phyloP scores from a whole-genome alignment of 2,888 invertebrate genomes.

The Plagodis pulveraria region DNA sequence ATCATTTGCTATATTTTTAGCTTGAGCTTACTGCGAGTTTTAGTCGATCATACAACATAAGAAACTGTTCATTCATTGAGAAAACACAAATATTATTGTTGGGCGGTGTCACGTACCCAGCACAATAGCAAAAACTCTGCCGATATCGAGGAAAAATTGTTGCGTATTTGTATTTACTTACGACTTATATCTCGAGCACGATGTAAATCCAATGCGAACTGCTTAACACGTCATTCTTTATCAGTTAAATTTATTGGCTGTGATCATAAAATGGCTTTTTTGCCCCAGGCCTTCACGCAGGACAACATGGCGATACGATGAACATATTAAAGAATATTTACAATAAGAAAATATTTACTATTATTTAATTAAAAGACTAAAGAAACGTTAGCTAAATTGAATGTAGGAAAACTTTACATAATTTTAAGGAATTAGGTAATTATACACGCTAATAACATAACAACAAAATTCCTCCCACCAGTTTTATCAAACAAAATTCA shows the following conservation, averaged over 20 bases:
- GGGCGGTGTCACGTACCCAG: no score
- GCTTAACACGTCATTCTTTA: conserved; percentile 25
- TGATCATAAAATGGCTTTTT: conserved; percentile 49
- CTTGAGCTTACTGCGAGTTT: no score
- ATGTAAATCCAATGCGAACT: conserved; percentile 7
- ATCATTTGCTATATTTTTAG: no score
- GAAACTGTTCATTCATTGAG: no score
- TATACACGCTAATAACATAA: conserved; percentile 4
- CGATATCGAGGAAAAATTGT: not conserved
- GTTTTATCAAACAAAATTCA: not conserved
- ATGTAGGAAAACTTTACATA: not conserved
- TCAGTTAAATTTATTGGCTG: conserved; percentile 32
- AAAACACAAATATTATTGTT: no score
- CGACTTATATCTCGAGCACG: conserved; percentile 33
- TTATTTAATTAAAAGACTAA: not conserved
- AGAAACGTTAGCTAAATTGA: not conserved
- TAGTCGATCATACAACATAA: no score
- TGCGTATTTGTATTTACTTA: conserved; percentile 12
- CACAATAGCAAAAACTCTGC: no score
- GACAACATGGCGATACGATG: conserved; percentile 25
- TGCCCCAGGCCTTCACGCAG: conserved; percentile 38
- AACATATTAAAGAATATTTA: conserved; percentile 2
- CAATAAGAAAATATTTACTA: conserved; percentile 5
- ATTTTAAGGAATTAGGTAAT: conserved; percentile 1
- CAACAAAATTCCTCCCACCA: not conserved